Percentiles rank a stretch among this genome's conserved stretches.
phyloP scores from a whole-genome alignment of 2,888 invertebrate genomes.

The Mesorhabditis spiculigera region DNA sequence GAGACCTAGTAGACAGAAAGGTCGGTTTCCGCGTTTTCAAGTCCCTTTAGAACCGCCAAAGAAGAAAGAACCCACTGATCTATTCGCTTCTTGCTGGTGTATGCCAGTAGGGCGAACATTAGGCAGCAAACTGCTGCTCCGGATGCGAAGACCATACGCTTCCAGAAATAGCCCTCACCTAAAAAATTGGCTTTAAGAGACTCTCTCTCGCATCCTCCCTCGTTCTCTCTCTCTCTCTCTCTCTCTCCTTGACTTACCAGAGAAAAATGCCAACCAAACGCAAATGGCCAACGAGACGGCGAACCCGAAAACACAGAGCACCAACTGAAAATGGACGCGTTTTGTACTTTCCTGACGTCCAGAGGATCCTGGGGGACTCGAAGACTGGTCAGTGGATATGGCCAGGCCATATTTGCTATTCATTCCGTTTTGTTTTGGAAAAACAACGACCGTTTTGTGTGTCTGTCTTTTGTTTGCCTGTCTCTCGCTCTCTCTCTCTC shows the following conservation, averaged over 20 bases:
- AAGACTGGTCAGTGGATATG: neutral
- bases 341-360: neutral
- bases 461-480: too few species aligned
- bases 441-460: too few species aligned
- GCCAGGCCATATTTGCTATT: neutral
- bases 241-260: slow-evolving; percentile 2
- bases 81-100: slow-evolving; percentile 33
- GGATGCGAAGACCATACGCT: slow-evolving; percentile 36
- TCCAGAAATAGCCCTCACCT: slow-evolving; percentile 29
- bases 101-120: slow-evolving; percentile 42
- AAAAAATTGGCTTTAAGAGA: neutral
- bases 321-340: slow-evolving; percentile 28
- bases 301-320: slow-evolving; percentile 44
- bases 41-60: neutral
- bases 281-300: slow-evolving; percentile 42
- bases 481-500: too few species aligned
- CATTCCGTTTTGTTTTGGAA: too few species aligned
- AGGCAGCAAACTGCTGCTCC: slow-evolving; percentile 44
- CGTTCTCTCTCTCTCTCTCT: neutral
- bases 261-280: slow-evolving; percentile 41
- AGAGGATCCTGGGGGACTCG: neutral
- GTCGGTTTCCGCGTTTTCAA: neutral
- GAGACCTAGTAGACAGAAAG: neutral
- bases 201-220: neutral
- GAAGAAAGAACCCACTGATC: slow-evolving; percentile 21